Evolutionary conservation across 2,797 vertebrate species (phyloP), one percentile per base, ranked within the genome.

Genomic region (Adrianichthys oophorus): DNA sequence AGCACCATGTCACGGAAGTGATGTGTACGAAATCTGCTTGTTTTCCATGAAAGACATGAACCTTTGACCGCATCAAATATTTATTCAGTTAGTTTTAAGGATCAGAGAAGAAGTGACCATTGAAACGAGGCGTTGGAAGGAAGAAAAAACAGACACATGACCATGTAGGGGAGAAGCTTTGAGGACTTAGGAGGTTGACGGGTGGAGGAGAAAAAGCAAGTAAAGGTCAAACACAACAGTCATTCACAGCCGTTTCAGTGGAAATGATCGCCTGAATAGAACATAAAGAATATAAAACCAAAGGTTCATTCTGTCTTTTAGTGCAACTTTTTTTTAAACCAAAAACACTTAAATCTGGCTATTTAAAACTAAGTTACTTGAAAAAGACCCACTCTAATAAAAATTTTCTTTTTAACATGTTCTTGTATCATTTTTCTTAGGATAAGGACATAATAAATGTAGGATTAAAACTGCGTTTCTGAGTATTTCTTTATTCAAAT

Each of bases 51-150:
- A 53, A 56, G 26, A 56, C 55, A 54, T 71, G 40, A 56, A 62
- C 53, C 69, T 83, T 70, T 77, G 66, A 74, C 72, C 48, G 41
- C 37, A 58, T 54, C 44, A 72, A 66, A 61, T 58, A 65, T 69
- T 72, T 26, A 66, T 68, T 75, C 37, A 41, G 55, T 44, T 58
- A 44, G 50, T 78, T 78, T 75, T 73, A 62, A 54, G 67, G 72
- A 69, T 79, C 69, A 67, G 15, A 32, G 48, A 74, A 67, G 59
- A 18, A 46, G 61, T 37, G n/a, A 55, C 45, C 23, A 37, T 41
- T 59, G 48, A 68, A 73, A 82, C 52, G 23, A 68, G 65, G 37
- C 42, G 63, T 72, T 50, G 53, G 21, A 46, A 66, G 65, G 53
- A 54, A 49, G 55, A 56, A 21, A 68, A 45, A 37, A 29, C 51